Percentiles rank a stretch among this genome's conserved stretches.
phyloP scores from a whole-genome alignment of 2,113 vertebrate species.

The Poecilia latipinna region DNA sequence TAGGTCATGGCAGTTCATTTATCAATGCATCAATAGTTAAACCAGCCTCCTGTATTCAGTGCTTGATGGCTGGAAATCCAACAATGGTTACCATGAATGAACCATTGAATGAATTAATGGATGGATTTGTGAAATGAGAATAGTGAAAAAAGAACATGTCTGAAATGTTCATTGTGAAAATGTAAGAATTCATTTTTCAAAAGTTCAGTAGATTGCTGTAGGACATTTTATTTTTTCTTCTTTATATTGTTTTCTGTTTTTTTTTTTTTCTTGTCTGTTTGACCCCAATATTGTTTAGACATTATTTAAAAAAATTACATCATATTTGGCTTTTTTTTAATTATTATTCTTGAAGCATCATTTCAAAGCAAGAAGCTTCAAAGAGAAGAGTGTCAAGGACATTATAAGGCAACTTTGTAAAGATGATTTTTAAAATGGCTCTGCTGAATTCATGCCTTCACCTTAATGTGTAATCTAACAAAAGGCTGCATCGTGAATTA shows the following conservation, averaged over 20 bases:
- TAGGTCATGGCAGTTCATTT: no score
- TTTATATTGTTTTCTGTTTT: no score
- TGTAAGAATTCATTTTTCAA: no score
- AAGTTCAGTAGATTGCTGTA: no score
- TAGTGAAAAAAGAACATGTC: no score
- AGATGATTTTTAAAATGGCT: conserved; percentile 17
- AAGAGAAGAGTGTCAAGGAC: conserved; percentile 1
- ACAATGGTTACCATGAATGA: no score
- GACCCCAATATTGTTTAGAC: background rate
- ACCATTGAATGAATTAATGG: background rate
- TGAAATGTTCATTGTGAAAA: no score
- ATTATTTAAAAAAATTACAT: no score
- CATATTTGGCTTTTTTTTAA: background rate
- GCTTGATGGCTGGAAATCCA: no score
- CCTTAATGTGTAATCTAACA: conserved; percentile 42
- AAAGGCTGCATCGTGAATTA: background rate
- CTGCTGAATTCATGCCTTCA: conserved; percentile 16
- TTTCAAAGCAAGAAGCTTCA: conserved; percentile 16
- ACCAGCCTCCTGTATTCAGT: no score
- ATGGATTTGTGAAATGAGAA: background rate
- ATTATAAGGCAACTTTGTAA: background rate
- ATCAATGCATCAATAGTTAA: no score
- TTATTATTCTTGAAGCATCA: conserved; percentile 8
- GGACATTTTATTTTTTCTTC: background rate
- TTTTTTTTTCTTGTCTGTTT: background rate